Evolutionary conservation across 2,797 vertebrate genomes (phyloP), one percentile per base, ranked within the genome.

Genomic region (Gambusia yucatana): DNA sequence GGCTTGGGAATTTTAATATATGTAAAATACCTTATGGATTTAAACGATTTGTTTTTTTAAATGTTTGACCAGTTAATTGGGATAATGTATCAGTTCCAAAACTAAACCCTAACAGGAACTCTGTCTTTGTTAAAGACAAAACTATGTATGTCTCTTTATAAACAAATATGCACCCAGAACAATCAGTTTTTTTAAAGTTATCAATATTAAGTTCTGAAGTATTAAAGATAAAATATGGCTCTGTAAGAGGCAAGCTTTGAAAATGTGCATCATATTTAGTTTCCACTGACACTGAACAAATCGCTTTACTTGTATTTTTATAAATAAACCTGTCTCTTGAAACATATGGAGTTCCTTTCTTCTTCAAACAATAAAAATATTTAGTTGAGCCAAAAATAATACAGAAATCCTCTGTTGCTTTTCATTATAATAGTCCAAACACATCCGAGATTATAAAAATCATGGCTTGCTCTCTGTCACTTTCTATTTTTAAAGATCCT

Each of bases 401-500:
- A 48, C 52, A 67, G 10, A 30, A 83, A 5, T 39, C 70, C 20
- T 77, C 3, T 76, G 73, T 2, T 39, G 0, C 7, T 43, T 76
- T 76, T 50, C 1, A 50, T 20, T 57, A 17, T 1, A 72, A 78
- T 41, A 72, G 28, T 79, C 55, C 28, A 73, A 6, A 72, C 41
- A 65, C 28, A 61, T 30, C 74, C 3, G 46, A 59, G 25, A 72
- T 77, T 74, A 33, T 81, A 4, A 36, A 75, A 33, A n/a, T 39
- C 25, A 43, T 52, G 70, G 17, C n/a, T 72, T 39, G 36, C 52
- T 80, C 14, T 72, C 25, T 75, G 39, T 44, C 47, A 77, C 57
- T 72, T 44, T 41, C 10, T 44, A 16, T 50, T 76, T 76, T 76
- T 77, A 47, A 78, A 6, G n/a, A 77, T 30, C 36, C 5, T 80